Conservation (phyloP, 2,888 invertebrate genomes). For the Eilema depressum region DNA sequence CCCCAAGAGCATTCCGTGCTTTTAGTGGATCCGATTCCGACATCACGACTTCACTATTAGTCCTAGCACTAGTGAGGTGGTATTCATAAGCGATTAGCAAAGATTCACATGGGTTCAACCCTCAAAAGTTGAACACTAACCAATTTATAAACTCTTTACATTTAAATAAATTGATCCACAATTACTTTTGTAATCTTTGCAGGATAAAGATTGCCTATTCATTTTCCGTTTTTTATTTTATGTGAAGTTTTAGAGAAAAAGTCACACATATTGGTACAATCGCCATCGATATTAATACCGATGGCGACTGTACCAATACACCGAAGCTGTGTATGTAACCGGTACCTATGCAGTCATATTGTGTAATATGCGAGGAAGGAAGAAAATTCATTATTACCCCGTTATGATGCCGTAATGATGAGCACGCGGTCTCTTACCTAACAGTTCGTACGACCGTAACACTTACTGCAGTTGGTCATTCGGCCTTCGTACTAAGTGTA, state of each 20-base stretch:
- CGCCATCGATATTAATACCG: not conserved
- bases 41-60: no score
- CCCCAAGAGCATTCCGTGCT: no score
- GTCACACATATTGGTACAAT: no score
- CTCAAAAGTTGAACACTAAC: not conserved
- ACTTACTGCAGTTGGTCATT: constrained; percentile 44
- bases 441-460: constrained; percentile 57
- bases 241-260: no score
- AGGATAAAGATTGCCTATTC: no score
- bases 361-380: constrained; percentile 76
- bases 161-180: no score
- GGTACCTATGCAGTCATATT: constrained; percentile 63
- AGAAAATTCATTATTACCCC: constrained; percentile 62
- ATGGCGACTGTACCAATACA: not conserved
- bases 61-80: no score
- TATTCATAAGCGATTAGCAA: no score
- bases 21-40: not conserved
- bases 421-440: constrained; percentile 67
- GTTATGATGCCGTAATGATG: constrained; percentile 68
- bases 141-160: not conserved
- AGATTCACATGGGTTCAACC: no score
- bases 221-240: no score
- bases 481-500: constrained; percentile 42
- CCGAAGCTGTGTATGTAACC: constrained; percentile 36
- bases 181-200: no score